Evolutionary conservation across 2,113 vertebrate species (phyloP), one percentile per base, ranked within the genome.

Genomic region (Lepisosteus osseus): DNA sequence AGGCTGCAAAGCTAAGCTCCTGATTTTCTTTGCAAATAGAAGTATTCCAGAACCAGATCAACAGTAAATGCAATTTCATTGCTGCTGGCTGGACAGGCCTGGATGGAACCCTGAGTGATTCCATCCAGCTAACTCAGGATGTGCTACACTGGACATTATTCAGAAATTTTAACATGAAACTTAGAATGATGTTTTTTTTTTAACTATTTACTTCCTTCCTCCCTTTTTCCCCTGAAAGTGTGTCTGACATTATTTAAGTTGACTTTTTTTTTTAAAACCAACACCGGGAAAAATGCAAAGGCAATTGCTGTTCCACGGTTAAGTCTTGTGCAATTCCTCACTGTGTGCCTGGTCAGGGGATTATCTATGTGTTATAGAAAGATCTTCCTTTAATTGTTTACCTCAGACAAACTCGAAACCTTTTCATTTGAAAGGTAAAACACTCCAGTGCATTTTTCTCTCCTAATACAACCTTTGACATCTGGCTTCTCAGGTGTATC

Each of bases 111-210:
- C 74, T 61, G 64, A 71, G 62, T 61, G 57, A 43, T 55, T 1
- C 7, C 54, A 12, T 7, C 14, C 42, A 3, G 41, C 15, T 41
- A 61, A 76, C 76, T 80, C 72, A 81, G 78, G 45, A 76, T 77
- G 77, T 41, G 75, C 74, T 71, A 77, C 74, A 81, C 70, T 76
- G 73, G 82, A 87, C 87, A 87, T 85, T 82, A 82, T 73, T 72
- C 76, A 72, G 79, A 82, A 85, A 85, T 83, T 81, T 80, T 70
- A 82, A 79, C 77, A 87, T 86, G 82, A 85, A 83, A 80, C 79
- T 82, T 7, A 69, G 76, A 73, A 78, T 78, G 29, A 75, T 79
- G 77, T 82, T 74, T 71, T 73, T 78, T 82, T 82, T 81, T 71
- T 12, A n/a, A 57, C 65, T 75, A 44, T 76, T 63, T 54, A 72